phyloP scores from a whole-genome alignment of 2,797 vertebrate species.

The Strix occidentalis region DNA sequence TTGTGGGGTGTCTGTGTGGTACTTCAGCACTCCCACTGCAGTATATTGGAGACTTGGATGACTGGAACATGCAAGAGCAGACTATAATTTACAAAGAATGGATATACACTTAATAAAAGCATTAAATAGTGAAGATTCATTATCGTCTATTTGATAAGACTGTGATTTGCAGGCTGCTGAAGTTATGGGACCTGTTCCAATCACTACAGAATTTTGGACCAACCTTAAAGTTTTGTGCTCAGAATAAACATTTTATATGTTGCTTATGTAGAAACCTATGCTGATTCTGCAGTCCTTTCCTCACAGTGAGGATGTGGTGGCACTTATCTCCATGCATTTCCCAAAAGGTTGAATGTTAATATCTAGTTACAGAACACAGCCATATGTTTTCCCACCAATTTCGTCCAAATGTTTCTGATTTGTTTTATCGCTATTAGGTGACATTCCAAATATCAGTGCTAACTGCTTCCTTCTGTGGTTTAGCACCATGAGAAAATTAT shows the following conservation, averaged over 20 bases:
- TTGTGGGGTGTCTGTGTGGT: background rate
- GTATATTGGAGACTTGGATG: background rate
- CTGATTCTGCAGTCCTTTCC: constrained; percentile 27
- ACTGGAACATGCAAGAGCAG: background rate
- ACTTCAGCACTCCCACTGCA: background rate
- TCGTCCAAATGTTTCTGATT: constrained; percentile 42
- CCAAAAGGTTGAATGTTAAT: background rate
- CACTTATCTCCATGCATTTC: constrained; percentile 37
- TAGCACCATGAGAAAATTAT: constrained; percentile 7
- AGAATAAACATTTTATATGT: background rate
- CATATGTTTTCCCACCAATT: constrained; percentile 53
- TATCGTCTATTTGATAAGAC: background rate
- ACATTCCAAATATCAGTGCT: constrained; percentile 28
- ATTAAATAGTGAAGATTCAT: background rate
- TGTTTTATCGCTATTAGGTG: constrained; percentile 14
- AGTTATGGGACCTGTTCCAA: constrained; percentile 24
- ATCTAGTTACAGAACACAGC: constrained; percentile 28
- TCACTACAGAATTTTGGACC: constrained; percentile 3
- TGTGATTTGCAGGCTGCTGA: background rate
- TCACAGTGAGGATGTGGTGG: background rate
- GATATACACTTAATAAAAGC: background rate
- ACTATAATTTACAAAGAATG: background rate
- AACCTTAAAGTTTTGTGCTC: background rate
- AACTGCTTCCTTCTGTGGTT: constrained; percentile 48
- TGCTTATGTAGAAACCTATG: constrained; percentile 24